Conservation (phyloP, 1,140 invertebrate genomes). For the Scaptomyza graminum region DNA sequence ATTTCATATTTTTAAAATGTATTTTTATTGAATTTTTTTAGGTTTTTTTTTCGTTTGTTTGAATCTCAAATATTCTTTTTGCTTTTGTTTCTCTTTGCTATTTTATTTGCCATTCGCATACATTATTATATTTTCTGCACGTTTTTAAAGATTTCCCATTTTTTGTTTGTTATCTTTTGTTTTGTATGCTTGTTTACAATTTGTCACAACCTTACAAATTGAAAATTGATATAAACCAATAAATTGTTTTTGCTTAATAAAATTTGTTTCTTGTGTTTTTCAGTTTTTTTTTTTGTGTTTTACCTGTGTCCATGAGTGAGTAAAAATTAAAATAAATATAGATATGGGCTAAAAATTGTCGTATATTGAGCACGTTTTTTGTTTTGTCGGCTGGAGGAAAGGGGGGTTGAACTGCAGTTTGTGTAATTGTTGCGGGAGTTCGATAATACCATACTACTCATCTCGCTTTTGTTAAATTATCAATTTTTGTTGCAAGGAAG, state of each 20-base stretch:
- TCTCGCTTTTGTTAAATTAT: constrained; percentile 48
- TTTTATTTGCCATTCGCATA: constrained; percentile 73
- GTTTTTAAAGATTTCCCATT: constrained; percentile 65
- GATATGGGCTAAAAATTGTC: constrained; percentile 10
- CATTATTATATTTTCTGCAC: constrained; percentile 72
- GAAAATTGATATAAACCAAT: constrained; percentile 82
- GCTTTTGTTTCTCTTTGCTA: constrained; percentile 28
- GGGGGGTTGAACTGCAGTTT: constrained; percentile 32
- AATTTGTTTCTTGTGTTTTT: constrained; percentile 54
- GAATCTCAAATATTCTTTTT: constrained; percentile 66
- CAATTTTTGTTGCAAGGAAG: constrained; percentile 71
- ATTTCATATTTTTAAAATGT: constrained; percentile 79
- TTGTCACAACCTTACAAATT: constrained; percentile 84
- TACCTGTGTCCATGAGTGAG: constrained; percentile 15
- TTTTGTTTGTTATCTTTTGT: constrained; percentile 45
- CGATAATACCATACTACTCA: constrained; percentile 62
- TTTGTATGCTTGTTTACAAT: constrained; percentile 78
- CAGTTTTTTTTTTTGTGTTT: constrained; percentile 36
- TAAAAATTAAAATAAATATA: constrained; percentile 18
- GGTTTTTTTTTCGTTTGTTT: constrained; percentile 54
- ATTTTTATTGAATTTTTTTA: constrained; percentile 78
- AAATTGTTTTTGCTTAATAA: constrained; percentile 64
- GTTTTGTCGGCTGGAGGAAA: constrained; percentile 7
- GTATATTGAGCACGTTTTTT: constrained; percentile 23
- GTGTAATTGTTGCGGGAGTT: constrained; percentile 47